Conservation (phyloP, 2,797 vertebrate species). For the Graptemys geographica region DNA sequence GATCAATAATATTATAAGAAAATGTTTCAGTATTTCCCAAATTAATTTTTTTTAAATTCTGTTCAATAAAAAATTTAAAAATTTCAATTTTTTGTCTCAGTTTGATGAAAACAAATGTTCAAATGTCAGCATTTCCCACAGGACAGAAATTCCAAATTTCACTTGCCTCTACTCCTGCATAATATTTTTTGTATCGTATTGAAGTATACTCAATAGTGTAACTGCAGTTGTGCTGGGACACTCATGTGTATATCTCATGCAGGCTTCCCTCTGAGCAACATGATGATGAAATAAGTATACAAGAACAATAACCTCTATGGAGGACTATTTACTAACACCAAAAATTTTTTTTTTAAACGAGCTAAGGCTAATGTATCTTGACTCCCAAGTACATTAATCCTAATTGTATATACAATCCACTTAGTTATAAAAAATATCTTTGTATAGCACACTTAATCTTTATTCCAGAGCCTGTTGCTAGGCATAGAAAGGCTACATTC, state of each 20-base stretch:
- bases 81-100: neutral
- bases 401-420: conserved; percentile 66
- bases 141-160: neutral
- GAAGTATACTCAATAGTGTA: neutral
- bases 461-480: conserved; percentile 56
- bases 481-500: conserved; percentile 66
- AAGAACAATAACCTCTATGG: neutral
- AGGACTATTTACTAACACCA: conserved; percentile 18
- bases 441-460: conserved; percentile 68
- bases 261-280: neutral
- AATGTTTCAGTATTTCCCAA: neutral
- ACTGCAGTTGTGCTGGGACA: neutral
- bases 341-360: conserved; percentile 20
- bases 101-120: neutral
- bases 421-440: conserved; percentile 61
- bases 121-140: neutral
- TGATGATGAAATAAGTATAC: neutral
- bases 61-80: conserved; percentile 33
- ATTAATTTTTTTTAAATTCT: neutral
- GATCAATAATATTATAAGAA: neutral
- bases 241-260: neutral
- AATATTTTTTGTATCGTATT: neutral
- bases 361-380: conserved; percentile 54
- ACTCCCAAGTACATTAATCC: conserved; percentile 55
- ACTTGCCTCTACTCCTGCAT: neutral